Conservation (phyloP, 1,140 invertebrate species). For the Achatina immaculata region DNA sequence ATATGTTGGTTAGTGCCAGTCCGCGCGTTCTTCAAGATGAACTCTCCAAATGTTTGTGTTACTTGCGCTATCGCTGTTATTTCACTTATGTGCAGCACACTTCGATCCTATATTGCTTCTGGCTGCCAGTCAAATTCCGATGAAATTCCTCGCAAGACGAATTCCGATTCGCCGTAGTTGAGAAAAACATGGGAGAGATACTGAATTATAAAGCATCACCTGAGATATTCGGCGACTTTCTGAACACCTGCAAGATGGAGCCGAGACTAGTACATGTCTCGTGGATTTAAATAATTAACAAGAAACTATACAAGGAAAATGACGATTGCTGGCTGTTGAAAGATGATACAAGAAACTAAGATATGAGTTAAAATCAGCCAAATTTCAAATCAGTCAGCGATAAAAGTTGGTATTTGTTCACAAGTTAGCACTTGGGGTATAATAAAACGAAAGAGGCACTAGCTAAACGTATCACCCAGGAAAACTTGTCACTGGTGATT, state of each 20-base stretch:
- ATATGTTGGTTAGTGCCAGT: background rate
- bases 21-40: background rate
- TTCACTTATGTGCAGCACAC: slow-evolving; percentile 12
- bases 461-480: too few species aligned
- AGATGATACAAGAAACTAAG: too few species aligned
- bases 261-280: too few species aligned
- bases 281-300: too few species aligned
- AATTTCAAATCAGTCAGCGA: too few species aligned
- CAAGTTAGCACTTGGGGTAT: too few species aligned
- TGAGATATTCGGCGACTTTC: background rate
- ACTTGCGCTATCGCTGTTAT: background rate
- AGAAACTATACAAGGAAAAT: too few species aligned
- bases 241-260: background rate
- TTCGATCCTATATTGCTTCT: slow-evolving; percentile 19
- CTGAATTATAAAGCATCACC: background rate
- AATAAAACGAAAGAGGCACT: too few species aligned
- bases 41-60: background rate
- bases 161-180: background rate
- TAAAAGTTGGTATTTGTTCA: too few species aligned
- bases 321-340: too few species aligned
- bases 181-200: background rate
- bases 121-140: slow-evolving; percentile 6
- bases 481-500: too few species aligned
- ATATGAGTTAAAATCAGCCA: too few species aligned
- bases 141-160: slow-evolving; percentile 13